Evolutionary conservation across 2,888 invertebrate species (phyloP), one percentile per base, ranked within the genome.

Genomic region (Dynastes tityus): DNA sequence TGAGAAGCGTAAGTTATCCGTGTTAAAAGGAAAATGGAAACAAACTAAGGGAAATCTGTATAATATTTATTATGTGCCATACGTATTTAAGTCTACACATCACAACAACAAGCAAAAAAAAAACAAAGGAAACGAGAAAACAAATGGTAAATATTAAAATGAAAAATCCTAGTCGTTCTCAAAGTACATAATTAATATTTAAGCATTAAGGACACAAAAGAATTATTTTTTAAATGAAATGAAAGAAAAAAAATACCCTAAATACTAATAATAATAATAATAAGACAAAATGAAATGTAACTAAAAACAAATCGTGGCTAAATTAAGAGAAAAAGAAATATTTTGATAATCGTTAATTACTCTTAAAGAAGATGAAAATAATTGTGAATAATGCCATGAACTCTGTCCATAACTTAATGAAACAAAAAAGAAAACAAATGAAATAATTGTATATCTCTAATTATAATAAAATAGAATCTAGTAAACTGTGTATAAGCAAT

Each of bases 141-240:
- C 40, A 79, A 85, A 84, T 6, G 32, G 32, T 32, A 32, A 32
- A 32, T 32, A 32, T 32, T 32, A 32, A 32, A 32, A 32, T 5
- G 32, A 32, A 32, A 87, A 88, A 87, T 87, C 87, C 88, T 88
- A 88, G 88, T 88, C 88, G 88, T 87, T 87, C 86, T 85, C 84
- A 85, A 82, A 84, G 83, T 84, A 83, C 85, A 85, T 85, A 86
- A 85, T 83, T 86, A 86, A 86, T 85, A 84, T 55, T 55, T 55
- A 55, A 55, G 55, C 27, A 55, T 87, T 87, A 85, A 87, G 85
- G 84, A 86, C 83, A 85, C 45, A 45, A 45, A 55, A 55, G 22
- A 86, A 85, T 84, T 86, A 86, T 85, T 87, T 87, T 88, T 87
- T 85, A 85, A 84, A 74, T 11, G 40, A 74, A 45, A 45, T 9